Conservation (phyloP, 2,888 invertebrate species). For the Hypena proboscidalis region DNA sequence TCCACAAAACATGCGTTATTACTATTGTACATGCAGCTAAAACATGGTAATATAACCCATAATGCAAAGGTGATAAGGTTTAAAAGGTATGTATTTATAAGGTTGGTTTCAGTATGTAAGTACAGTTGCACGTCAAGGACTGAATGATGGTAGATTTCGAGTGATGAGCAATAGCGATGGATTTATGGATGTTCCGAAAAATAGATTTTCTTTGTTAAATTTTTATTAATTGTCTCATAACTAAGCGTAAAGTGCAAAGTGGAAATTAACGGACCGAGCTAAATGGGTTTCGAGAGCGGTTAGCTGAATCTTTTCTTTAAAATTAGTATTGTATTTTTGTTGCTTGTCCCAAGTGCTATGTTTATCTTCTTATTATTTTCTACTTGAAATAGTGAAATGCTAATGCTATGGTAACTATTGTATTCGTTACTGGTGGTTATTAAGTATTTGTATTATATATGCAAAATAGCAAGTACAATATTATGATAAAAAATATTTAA, state of each 20-base stretch:
- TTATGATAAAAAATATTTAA: too few species aligned
- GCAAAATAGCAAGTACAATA: too few species aligned
- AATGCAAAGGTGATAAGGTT: constrained; percentile 30
- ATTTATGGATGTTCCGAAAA: constrained; percentile 38
- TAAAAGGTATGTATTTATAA: constrained; percentile 21
- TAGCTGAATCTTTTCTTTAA: constrained; percentile 16
- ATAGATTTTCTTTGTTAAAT: constrained; percentile 33
- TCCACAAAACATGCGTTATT: constrained; percentile 53
- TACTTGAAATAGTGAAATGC: too few species aligned
- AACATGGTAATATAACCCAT: constrained; percentile 37
- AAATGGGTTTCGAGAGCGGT: constrained; percentile 17
- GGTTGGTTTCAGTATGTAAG: constrained; percentile 31
- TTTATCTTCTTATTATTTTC: too few species aligned
- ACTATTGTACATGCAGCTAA: constrained; percentile 29
- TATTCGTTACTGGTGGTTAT: too few species aligned
- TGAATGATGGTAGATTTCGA: constrained; percentile 48
- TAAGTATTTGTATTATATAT: too few species aligned
- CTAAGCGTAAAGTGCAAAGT: constrained; percentile 25
- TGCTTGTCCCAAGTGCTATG: too few species aligned
- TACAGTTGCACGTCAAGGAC: constrained; percentile 64
- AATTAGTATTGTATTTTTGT: too few species aligned
- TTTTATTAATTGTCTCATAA: constrained; percentile 31
- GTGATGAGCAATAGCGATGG: constrained; percentile 44
- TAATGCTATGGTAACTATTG: too few species aligned
- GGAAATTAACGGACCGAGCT: constrained; percentile 22